Evolutionary conservation across 2,113 vertebrate genomes (phyloP).

Genomic region (Sialia sialis): DNA sequence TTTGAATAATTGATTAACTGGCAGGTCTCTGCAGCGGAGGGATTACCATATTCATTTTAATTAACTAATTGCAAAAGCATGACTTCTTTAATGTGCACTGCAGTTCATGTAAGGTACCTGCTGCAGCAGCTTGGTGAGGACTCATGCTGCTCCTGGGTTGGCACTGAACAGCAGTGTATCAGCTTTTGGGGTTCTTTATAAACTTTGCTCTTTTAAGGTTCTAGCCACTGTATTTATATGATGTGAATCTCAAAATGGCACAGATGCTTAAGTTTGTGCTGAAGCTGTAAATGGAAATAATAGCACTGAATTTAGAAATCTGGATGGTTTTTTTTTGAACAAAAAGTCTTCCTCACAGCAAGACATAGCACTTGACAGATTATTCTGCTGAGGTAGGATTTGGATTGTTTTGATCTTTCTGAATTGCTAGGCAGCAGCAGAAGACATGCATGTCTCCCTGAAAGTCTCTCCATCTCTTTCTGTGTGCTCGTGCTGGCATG

Average conservation of each 20-base stretch:
- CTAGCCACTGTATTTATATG: not conserved
- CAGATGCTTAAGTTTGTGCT: not conserved
- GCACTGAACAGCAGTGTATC: not conserved
- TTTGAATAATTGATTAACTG: conserved; percentile 65
- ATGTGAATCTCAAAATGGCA: not conserved
- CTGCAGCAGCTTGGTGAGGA: not conserved
- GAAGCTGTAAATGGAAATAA: not conserved
- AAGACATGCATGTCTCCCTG: not conserved
- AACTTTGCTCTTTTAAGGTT: not conserved
- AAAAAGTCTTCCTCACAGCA: not conserved
- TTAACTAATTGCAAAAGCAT: conserved; percentile 53
- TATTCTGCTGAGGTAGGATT: not conserved
- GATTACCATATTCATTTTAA: conserved; percentile 66
- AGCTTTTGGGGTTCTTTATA: not conserved
- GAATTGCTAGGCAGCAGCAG: not conserved
- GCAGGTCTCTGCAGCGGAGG: conserved; percentile 27
- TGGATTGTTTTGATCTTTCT: not conserved
- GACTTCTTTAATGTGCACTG: not conserved
- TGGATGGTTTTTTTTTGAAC: not conserved
- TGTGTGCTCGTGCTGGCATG: not conserved
- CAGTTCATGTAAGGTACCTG: not conserved
- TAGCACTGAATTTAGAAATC: not conserved
- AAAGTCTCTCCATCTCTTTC: not conserved
- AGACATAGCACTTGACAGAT: not conserved
- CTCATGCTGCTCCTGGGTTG: not conserved